phyloP scores from a whole-genome alignment of 2,888 invertebrate genomes.

The Dryocosmus kuriphilus region DNA sequence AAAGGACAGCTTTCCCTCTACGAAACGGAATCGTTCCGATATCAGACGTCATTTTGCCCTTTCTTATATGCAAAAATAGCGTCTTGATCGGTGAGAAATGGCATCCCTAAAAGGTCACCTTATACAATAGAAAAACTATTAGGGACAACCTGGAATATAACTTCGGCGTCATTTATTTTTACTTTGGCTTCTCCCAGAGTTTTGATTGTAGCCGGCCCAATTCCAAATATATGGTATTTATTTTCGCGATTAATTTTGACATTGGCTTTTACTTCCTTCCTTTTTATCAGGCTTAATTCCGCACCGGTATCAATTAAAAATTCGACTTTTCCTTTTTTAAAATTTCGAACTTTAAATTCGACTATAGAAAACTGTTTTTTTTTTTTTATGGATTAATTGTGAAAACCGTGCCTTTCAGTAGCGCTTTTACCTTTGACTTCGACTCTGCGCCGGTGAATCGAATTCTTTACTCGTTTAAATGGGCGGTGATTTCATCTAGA shows the following conservation, averaged over 20 bases:
- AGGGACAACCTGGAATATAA: neutral
- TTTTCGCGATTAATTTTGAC: neutral
- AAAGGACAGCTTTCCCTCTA: neutral
- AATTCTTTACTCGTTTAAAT: slow-evolving; percentile 22
- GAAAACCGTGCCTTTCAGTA: neutral
- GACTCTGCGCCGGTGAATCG: neutral
- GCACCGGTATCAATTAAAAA: neutral
- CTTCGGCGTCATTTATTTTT: too few species aligned
- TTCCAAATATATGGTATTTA: neutral
- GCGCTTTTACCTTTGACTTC: neutral
- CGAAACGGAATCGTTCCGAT: neutral
- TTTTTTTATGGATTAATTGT: neutral
- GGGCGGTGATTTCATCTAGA: too few species aligned
- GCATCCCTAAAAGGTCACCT: neutral
- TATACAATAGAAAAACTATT: neutral
- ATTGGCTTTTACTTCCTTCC: neutral
- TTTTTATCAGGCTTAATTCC: neutral
- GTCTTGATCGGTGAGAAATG: neutral
- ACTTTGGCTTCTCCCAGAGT: neutral
- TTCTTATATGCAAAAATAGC: neutral
- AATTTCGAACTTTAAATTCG: neutral
- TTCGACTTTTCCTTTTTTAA: neutral
- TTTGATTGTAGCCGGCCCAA: neutral
- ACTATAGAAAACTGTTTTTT: neutral
- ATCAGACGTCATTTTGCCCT: neutral